Conservation (phyloP, 1,140 invertebrate genomes). For the Caenorhabditis inopinata region DNA sequence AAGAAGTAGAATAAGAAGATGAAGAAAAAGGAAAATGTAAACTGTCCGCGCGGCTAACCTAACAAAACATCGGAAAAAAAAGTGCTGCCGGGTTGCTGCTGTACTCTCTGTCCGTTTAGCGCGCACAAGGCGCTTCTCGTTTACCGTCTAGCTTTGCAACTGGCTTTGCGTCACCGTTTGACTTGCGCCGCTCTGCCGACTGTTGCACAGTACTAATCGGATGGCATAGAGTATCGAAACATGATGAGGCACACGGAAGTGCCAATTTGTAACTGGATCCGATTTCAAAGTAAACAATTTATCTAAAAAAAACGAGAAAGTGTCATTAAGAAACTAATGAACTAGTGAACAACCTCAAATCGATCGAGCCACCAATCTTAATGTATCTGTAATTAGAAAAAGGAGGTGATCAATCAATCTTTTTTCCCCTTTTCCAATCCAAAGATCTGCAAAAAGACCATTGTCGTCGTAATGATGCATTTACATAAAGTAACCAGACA, state of each 20-base stretch:
- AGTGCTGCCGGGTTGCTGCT: neutral
- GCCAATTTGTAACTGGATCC: slow-evolving; percentile 22
- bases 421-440: too few species aligned
- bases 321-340: neutral
- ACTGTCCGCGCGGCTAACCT: slow-evolving; percentile 8
- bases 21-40: neutral
- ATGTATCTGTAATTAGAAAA: too few species aligned
- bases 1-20: too few species aligned
- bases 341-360: too few species aligned
- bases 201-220: slow-evolving; percentile 23
- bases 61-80: slow-evolving; percentile 33
- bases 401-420: too few species aligned
- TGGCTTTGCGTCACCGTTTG: slow-evolving; percentile 29
- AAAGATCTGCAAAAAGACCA: too few species aligned
- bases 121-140: slow-evolving; percentile 7
- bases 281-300: too few species aligned
- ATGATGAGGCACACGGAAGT: neutral
- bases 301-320: neutral
- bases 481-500: too few species aligned
- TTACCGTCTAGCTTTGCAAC: slow-evolving; percentile 18
- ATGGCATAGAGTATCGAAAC: neutral
- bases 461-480: too few species aligned
- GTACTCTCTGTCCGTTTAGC: neutral
- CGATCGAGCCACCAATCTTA: too few species aligned
- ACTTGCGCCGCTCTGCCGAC: neutral